Evolutionary conservation across 2,888 invertebrate genomes (phyloP).

Genomic region (Spialia ferax): DNA sequence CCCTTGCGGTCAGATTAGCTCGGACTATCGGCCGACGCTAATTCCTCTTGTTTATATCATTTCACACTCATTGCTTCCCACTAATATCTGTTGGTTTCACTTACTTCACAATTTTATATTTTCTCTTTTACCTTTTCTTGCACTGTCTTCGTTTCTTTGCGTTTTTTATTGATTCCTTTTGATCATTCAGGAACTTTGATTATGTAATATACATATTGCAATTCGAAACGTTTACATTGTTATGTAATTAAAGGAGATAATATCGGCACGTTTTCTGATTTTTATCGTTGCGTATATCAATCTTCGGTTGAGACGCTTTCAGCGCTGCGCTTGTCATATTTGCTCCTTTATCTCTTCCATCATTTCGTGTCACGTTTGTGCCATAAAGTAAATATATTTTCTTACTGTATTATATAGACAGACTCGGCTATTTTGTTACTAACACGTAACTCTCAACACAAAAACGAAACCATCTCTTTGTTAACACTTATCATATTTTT

Average conservation of each 20-base stretch:
- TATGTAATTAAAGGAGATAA: constrained; percentile 61
- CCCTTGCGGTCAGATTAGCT: constrained; percentile 84
- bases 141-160: constrained; percentile 34
- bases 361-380: constrained; percentile 47
- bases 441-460: not conserved
- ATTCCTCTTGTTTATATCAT: constrained; percentile 80
- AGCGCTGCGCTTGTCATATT: constrained; percentile 59
- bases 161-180: constrained; percentile 12
- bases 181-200: constrained; percentile 28
- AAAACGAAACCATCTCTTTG: constrained; percentile 1
- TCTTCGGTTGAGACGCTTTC: constrained; percentile 60
- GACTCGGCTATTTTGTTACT: constrained; percentile 18
- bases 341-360: constrained; percentile 49
- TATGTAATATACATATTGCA: constrained; percentile 13
- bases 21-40: constrained; percentile 72
- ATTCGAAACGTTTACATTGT: constrained; percentile 39
- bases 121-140: constrained; percentile 37
- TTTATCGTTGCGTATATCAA: constrained; percentile 63
- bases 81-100: constrained; percentile 63
- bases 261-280: constrained; percentile 62
- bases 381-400: constrained; percentile 23
- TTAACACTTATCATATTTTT: constrained; percentile 7
- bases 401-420: constrained; percentile 8
- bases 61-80: constrained; percentile 67
- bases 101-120: constrained; percentile 49